Evolutionary conservation across 2,797 vertebrate species (phyloP).

Genomic region (Squalus acanthias): DNA sequence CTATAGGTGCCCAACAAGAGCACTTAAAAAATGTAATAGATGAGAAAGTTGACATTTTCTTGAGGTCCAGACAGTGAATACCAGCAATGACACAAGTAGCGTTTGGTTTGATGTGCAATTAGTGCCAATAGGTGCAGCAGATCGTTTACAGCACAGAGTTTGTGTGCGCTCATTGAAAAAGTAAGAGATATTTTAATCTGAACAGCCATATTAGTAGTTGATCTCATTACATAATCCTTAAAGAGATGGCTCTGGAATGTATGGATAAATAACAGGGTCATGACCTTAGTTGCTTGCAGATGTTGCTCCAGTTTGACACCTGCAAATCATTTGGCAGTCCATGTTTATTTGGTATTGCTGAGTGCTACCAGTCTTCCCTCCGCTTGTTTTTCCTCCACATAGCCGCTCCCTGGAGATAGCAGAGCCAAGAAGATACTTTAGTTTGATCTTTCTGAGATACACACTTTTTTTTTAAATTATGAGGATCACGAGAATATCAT

Average conservation of each 20-base stretch:
- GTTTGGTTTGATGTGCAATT: slow-evolving; percentile 5
- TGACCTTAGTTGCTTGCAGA: slow-evolving; percentile 49
- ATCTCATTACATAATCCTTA: slow-evolving; percentile 60
- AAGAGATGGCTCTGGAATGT: slow-evolving; percentile 47
- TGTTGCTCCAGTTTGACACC: slow-evolving; percentile 60
- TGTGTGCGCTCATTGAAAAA: background rate
- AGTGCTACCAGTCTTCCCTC: slow-evolving; percentile 70
- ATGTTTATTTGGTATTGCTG: slow-evolving; percentile 70
- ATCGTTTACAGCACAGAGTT: too few species aligned
- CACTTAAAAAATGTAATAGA: background rate
- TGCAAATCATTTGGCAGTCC: slow-evolving; percentile 70
- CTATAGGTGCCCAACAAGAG: background rate
- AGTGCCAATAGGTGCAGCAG: background rate
- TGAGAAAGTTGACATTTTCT: background rate
- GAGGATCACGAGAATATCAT: slow-evolving; percentile 46
- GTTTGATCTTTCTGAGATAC: slow-evolving; percentile 44
- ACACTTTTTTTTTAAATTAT: slow-evolving; percentile 52
- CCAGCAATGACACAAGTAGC: background rate
- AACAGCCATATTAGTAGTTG: slow-evolving; percentile 54
- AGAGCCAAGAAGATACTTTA: slow-evolving; percentile 45
- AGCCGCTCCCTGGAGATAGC: slow-evolving; percentile 51
- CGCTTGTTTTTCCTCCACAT: slow-evolving; percentile 51
- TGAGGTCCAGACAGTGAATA: background rate
- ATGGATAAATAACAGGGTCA: slow-evolving; percentile 51
- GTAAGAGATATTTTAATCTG: background rate